Evolutionary conservation across 2,113 vertebrate genomes (phyloP).

Genomic region (Petrocephalus microphthalmus): DNA sequence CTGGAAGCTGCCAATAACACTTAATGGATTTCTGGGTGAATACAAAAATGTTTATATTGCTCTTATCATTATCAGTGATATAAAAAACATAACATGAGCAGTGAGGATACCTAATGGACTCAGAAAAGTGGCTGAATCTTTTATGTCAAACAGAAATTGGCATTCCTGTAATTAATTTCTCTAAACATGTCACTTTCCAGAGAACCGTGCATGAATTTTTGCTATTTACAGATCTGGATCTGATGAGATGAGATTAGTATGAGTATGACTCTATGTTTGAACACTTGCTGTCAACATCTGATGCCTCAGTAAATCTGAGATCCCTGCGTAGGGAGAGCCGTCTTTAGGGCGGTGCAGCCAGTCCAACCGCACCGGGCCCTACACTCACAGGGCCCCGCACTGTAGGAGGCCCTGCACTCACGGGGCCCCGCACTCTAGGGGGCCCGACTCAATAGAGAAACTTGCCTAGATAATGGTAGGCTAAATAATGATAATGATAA

Average conservation of each 20-base stretch:
- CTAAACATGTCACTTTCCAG: neutral
- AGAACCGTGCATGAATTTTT: neutral
- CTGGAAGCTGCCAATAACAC: slow-evolving; percentile 29
- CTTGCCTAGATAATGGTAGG: neutral
- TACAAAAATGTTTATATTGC: slow-evolving; percentile 33
- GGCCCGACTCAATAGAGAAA: neutral
- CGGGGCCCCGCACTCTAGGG: too few relatives aligned
- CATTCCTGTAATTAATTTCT: neutral
- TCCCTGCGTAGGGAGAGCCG: neutral
- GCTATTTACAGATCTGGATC: neutral
- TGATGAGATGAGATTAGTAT: neutral
- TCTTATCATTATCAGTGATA: slow-evolving; percentile 44
- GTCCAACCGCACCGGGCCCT: neutral
- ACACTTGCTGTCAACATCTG: neutral
- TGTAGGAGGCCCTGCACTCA: too few relatives aligned
- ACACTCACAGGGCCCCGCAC: neutral
- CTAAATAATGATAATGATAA: neutral
- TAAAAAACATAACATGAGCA: slow-evolving; percentile 45
- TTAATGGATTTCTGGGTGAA: neutral
- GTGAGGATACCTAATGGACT: neutral
- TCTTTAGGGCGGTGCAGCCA: neutral
- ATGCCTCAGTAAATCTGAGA: neutral
- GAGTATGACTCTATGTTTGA: neutral
- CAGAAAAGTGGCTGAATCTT: neutral
- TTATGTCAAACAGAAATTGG: neutral